phyloP scores from a whole-genome alignment of 2,888 invertebrate genomes.

The Toxonevra muliebris region DNA sequence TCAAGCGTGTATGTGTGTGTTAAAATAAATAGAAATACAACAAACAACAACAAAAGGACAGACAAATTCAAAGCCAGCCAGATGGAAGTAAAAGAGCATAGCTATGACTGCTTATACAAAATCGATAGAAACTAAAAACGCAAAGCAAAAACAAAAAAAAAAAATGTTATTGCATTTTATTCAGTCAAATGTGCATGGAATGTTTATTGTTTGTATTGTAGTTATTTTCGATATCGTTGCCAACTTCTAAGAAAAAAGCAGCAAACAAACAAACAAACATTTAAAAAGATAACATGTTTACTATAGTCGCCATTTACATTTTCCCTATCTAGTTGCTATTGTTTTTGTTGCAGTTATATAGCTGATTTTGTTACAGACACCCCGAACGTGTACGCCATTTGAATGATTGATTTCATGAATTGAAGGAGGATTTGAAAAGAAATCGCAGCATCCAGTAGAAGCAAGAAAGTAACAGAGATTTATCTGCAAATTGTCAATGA shows the following conservation, averaged over 20 bases:
- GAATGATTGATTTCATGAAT: slow-evolving; percentile 25
- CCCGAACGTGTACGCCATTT: slow-evolving; percentile 24
- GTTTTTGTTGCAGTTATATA: not conserved
- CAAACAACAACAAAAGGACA: no score
- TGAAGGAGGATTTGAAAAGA: not conserved
- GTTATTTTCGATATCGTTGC: not conserved
- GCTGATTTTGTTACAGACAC: not conserved
- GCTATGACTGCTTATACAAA: no score
- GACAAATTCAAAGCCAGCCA: no score
- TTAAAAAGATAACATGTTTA: no score
- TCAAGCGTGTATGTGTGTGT: no score
- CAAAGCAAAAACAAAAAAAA: not conserved
- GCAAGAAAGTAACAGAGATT: slow-evolving; percentile 1
- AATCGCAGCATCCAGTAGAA: no score
- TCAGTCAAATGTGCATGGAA: slow-evolving; percentile 25
- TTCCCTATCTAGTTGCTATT: not conserved
- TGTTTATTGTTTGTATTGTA: slow-evolving; percentile 23
- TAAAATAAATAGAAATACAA: no score
- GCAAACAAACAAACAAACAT: no score
- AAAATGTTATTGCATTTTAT: slow-evolving; percentile 28
- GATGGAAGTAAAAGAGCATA: no score
- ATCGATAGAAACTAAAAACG: no score
- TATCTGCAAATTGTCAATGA: slow-evolving; percentile 22
- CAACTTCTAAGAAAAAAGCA: no score
- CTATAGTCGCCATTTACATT: no score